A percentile compares a stretch with the other conserved stretches of the same genome.
These are phyloP conservation scores for Cephus pygmeus DNA, from an alignment of 2,888 invertebrate genomes.

Conservation along the genomic window DNA sequence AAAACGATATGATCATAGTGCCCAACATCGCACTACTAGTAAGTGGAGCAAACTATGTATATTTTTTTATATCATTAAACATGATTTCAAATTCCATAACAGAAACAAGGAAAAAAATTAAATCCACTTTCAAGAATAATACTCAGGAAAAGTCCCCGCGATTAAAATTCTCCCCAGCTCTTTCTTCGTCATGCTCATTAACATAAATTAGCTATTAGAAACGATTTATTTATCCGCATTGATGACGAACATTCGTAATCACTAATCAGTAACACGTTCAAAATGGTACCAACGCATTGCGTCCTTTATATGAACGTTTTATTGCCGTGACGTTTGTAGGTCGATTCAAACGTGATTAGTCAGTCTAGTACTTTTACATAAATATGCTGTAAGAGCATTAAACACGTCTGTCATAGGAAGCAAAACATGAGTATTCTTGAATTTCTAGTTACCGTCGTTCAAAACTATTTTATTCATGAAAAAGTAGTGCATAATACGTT, in stretches of 20 bases:
- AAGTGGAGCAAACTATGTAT: constrained; percentile 63
- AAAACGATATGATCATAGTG: constrained; percentile 79
- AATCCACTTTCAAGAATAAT: neutral
- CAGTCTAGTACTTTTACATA: neutral
- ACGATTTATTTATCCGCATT: neutral
- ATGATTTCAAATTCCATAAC: neutral
- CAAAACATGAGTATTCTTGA: neutral
- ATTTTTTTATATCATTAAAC: neutral
- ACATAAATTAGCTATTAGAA: neutral
- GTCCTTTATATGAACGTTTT: neutral
- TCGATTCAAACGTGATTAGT: neutral
- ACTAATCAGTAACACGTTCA: neutral
- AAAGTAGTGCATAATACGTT: neutral
- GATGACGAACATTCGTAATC: neutral
- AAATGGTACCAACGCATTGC: neutral
- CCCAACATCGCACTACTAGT: constrained; percentile 89
- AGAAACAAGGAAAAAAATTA: neutral
- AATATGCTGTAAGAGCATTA: neutral
- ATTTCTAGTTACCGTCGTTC: neutral
- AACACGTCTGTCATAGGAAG: neutral
- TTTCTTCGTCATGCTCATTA: neutral
- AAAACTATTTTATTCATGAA: neutral
- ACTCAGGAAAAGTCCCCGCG: neutral
- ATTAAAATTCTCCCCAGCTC: neutral
- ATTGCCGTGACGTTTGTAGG: neutral